A percentile compares a stretch with the other conserved stretches of the same genome.
Conservation (phyloP, 1,140 invertebrate species). For the Calycopis cecrops region DNA sequence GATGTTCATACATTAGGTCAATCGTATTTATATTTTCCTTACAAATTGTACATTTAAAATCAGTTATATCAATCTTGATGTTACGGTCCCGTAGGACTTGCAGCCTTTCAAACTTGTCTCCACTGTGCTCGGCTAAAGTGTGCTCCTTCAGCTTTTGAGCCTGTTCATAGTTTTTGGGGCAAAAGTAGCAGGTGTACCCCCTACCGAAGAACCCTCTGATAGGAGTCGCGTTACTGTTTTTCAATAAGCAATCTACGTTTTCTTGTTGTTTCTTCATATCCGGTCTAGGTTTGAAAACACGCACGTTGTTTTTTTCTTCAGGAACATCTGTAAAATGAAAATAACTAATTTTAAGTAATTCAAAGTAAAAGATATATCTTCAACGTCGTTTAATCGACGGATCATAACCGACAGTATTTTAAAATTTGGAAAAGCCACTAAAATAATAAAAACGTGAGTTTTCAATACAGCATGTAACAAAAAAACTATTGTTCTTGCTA, state of each 20-base stretch:
- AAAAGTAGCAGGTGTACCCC: constrained; percentile 26
- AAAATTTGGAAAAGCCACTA: too few relatives aligned
- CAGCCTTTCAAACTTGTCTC: constrained; percentile 2
- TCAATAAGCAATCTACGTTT: constrained; percentile 13
- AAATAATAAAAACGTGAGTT: too few relatives aligned
- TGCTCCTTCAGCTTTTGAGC: constrained; percentile 23
- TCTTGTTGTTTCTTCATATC: constrained; percentile 16
- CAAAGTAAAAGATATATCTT: too few relatives aligned
- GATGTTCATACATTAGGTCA: constrained; percentile 26
- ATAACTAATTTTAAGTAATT: neutral
- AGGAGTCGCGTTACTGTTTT: constrained; percentile 25
- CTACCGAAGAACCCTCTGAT: constrained; percentile 14
- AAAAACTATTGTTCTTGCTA: too few relatives aligned
- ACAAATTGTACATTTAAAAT: constrained; percentile 33
- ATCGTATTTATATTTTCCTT: constrained; percentile 18
- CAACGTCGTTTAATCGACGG: too few relatives aligned
- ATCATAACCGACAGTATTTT: too few relatives aligned
- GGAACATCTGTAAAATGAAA: constrained; percentile 5
- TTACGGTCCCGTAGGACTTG: too few relatives aligned
- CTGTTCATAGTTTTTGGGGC: constrained; percentile 13
- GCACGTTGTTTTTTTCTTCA: neutral
- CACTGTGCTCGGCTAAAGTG: constrained; percentile 10
- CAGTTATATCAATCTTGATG: constrained; percentile 32
- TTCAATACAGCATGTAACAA: too few relatives aligned
- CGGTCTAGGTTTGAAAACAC: neutral